These are phyloP conservation scores for Empidonax alnorum DNA, from an alignment of 2,113 vertebrate genomes.

Conservation along the genomic window DNA sequence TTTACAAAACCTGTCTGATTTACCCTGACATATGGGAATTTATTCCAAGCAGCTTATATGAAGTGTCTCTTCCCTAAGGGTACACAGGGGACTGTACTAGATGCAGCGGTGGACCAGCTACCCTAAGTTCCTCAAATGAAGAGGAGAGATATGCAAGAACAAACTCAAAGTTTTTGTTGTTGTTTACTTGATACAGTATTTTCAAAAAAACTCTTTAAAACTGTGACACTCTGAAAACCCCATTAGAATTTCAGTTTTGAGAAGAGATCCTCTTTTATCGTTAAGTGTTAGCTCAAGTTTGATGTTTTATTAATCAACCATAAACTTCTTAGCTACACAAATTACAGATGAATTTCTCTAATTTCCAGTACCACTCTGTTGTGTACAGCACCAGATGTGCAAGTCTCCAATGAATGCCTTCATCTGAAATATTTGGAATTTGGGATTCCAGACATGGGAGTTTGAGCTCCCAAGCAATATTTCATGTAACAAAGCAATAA, in stretches of 20 bases:
- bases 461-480: constrained; percentile 52
- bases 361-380: constrained; percentile 23
- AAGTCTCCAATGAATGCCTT: constrained; percentile 3
- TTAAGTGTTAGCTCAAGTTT: constrained; percentile 21
- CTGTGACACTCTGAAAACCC: background rate
- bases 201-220: background rate
- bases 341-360: constrained; percentile 34
- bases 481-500: constrained; percentile 30
- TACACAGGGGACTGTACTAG: background rate
- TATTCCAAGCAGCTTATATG: background rate
- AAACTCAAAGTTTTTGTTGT: background rate
- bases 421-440: constrained; percentile 24
- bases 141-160: background rate
- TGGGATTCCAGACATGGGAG: constrained; percentile 39
- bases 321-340: constrained; percentile 30
- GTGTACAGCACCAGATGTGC: constrained; percentile 31
- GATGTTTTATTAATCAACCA: constrained; percentile 17
- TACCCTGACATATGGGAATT: background rate
- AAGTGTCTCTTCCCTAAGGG: background rate
- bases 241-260: background rate
- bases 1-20: background rate
- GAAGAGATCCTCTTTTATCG: background rate
- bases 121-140: background rate
- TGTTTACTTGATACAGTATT: background rate
- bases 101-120: background rate